Evolutionary conservation across 2,797 vertebrate genomes (phyloP).

Genomic region (Crypturellus tataupa): DNA sequence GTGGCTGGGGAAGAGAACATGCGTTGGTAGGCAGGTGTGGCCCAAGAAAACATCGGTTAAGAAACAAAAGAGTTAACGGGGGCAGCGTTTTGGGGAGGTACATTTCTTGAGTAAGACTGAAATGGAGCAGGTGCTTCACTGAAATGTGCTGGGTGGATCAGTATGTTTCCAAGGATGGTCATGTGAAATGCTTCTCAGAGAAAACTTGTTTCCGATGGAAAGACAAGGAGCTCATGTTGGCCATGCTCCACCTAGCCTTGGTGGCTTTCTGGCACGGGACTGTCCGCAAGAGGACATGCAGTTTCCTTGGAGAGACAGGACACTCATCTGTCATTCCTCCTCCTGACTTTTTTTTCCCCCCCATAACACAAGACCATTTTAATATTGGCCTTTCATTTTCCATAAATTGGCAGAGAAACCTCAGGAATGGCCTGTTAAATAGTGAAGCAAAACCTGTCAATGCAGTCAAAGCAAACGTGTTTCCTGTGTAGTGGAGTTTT

Average conservation of each 20-base stretch:
- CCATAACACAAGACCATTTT: background rate
- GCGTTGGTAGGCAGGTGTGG: rapidly evolving
- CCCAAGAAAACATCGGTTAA: background rate
- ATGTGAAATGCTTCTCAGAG: background rate
- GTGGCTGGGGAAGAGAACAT: background rate
- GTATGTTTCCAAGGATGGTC: background rate
- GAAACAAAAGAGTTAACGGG: rapidly evolving
- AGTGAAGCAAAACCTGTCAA: background rate
- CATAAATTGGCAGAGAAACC: background rate
- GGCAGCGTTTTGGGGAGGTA: rapidly evolving
- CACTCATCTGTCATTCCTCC: background rate
- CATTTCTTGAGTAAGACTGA: background rate
- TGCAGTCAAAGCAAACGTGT: background rate
- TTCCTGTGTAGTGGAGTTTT: background rate
- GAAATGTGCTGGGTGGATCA: background rate
- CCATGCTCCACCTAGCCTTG: background rate
- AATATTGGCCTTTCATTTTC: background rate
- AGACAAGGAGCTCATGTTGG: background rate
- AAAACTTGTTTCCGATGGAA: background rate
- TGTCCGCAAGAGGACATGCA: background rate
- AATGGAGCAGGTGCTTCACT: rapidly evolving
- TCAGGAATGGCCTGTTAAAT: background rate
- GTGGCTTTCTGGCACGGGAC: background rate
- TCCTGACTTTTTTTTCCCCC: background rate
- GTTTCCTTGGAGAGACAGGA: background rate